Conservation (phyloP, 1,140 invertebrate genomes). For the Magallana angulata region DNA sequence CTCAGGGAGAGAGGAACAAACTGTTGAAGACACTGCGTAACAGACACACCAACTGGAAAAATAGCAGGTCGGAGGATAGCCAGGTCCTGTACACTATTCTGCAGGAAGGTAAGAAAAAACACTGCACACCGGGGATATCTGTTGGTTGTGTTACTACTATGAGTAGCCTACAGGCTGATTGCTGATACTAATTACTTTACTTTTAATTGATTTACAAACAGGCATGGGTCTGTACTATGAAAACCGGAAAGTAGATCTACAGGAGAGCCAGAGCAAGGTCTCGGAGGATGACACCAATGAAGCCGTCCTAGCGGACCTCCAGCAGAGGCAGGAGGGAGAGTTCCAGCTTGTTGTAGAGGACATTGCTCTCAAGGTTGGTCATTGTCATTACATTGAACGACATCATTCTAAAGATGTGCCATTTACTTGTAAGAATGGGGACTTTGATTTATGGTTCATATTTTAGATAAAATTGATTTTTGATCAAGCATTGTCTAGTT, state of each 20-base stretch:
- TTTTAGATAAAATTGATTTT: too few relatives aligned
- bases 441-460: too few relatives aligned
- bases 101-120: slow-evolving; percentile 61
- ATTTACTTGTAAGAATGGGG: too few relatives aligned
- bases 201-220: slow-evolving; percentile 37
- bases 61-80: slow-evolving; percentile 58
- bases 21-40: slow-evolving; percentile 67
- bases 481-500: too few relatives aligned
- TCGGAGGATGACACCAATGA: slow-evolving; percentile 61
- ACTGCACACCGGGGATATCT: background rate
- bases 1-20: slow-evolving; percentile 61
- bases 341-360: slow-evolving; percentile 59
- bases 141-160: too few relatives aligned
- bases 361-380: slow-evolving; percentile 52
- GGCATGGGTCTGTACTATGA: slow-evolving; percentile 67
- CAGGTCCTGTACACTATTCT: slow-evolving; percentile 60
- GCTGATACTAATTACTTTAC: background rate
- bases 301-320: slow-evolving; percentile 68
- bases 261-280: slow-evolving; percentile 52
- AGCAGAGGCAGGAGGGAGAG: slow-evolving; percentile 71
- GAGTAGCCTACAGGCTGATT: background rate
- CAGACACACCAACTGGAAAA: slow-evolving; percentile 67
- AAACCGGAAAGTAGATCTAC: slow-evolving; percentile 53
- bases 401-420: too few relatives aligned
- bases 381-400: too few relatives aligned